phyloP scores from a whole-genome alignment of 2,113 vertebrate species.

The Atlantisia rogersi region DNA sequence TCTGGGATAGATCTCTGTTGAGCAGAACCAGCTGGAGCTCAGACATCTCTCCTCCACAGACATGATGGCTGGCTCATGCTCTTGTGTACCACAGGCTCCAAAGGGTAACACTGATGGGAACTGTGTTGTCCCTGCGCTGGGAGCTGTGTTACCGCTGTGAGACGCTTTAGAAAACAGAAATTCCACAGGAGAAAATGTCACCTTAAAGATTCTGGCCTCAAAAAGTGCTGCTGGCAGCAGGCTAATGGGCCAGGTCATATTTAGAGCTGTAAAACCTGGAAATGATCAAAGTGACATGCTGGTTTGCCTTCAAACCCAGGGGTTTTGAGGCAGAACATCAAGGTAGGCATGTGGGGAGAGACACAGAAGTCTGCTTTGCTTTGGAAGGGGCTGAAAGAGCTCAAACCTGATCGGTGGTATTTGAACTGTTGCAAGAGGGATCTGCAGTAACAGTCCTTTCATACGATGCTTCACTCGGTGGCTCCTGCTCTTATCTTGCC shows the following conservation, averaged over 20 bases:
- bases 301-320: not conserved
- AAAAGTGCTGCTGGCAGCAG: not conserved
- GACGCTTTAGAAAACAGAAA: not conserved
- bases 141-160: not conserved
- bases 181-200: not conserved
- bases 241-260: not conserved
- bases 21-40: not conserved
- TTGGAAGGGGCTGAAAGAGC: not conserved
- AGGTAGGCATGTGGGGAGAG: not conserved
- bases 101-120: fast-evolving
- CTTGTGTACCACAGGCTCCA: not conserved
- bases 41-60: not conserved
- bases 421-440: not conserved
- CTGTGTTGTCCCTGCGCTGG: not conserved
- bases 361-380: not conserved
- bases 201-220: not conserved
- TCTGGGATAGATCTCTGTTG: not conserved
- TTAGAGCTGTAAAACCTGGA: not conserved
- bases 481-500: not conserved
- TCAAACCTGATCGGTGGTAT: not conserved
- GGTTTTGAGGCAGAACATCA: not conserved
- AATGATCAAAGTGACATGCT: not conserved
- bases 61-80: not conserved
- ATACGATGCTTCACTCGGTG: not conserved
- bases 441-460: not conserved